These are phyloP conservation scores for Sphinx pinastri DNA, from an alignment of 2,888 invertebrate species.

Conservation along the genomic window DNA sequence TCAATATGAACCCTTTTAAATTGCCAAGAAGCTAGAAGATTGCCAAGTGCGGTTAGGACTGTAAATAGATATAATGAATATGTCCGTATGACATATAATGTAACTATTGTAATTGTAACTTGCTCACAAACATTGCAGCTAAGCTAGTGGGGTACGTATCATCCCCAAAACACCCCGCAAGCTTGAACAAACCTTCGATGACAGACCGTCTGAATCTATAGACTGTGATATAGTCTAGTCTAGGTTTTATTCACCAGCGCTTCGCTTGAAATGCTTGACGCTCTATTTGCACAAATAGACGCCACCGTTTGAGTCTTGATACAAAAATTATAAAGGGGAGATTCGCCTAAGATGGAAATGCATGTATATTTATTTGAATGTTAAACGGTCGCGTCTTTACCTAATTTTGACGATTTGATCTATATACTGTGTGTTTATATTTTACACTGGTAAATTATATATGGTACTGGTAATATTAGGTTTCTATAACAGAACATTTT, in stretches of 20 bases:
- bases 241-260: neutral
- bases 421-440: neutral
- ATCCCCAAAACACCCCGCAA: neutral
- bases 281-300: neutral
- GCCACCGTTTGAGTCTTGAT: neutral
- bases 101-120: too few relatives aligned
- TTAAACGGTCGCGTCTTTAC: neutral
- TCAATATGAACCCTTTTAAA: too few relatives aligned
- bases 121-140: neutral
- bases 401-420: neutral
- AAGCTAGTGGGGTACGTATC: neutral
- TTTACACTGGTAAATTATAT: neutral
- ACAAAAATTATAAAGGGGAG: neutral
- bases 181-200: constrained; percentile 30
- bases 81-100: too few relatives aligned
- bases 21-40: too few relatives aligned
- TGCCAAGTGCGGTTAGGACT: too few relatives aligned
- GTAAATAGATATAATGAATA: too few relatives aligned
- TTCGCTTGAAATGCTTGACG: constrained; percentile 11
- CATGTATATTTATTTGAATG: neutral
- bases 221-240: neutral
- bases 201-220: neutral
- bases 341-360: neutral
- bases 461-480: neutral
- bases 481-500: too few relatives aligned